A percentile compares a stretch with the other conserved stretches of the same genome.
phyloP scores from a whole-genome alignment of 2,888 invertebrate species.

The Apeira syringaria region DNA sequence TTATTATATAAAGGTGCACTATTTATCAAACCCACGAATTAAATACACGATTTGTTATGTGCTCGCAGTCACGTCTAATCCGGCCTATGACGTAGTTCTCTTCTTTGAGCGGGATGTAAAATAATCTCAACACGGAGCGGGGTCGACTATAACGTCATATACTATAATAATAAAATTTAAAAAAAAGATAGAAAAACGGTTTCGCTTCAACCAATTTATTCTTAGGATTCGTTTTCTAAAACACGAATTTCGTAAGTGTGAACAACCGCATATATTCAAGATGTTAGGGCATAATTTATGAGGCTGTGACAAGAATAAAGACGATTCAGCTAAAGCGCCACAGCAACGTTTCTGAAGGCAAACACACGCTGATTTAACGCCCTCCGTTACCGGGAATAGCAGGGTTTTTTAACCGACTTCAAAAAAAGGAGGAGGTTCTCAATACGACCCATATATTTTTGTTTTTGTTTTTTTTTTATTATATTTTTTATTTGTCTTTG shows the following conservation, averaged over 20 bases:
- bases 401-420: too few species aligned
- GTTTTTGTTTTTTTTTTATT: too few species aligned
- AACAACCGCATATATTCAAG: background rate
- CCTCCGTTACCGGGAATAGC: too few species aligned
- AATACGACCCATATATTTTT: too few species aligned
- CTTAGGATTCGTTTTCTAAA: background rate
- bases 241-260: background rate
- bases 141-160: conserved; percentile 44
- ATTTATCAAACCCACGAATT: conserved; percentile 14
- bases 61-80: conserved; percentile 15
- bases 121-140: conserved; percentile 46
- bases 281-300: background rate
- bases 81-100: conserved; percentile 30
- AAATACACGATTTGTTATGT: conserved; percentile 12
- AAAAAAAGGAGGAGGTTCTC: too few species aligned
- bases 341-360: too few species aligned
- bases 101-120: conserved; percentile 43
- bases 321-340: background rate
- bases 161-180: too few species aligned
- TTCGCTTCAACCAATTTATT: background rate
- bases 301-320: background rate
- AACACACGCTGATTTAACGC: too few species aligned
- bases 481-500: too few species aligned
- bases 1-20: background rate
- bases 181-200: conserved; percentile 20